Percentiles rank a stretch among this genome's conserved stretches.
These are phyloP conservation scores for Apolygus lucorum DNA, from an alignment of 1,140 invertebrate genomes.

Conservation along the genomic window DNA sequence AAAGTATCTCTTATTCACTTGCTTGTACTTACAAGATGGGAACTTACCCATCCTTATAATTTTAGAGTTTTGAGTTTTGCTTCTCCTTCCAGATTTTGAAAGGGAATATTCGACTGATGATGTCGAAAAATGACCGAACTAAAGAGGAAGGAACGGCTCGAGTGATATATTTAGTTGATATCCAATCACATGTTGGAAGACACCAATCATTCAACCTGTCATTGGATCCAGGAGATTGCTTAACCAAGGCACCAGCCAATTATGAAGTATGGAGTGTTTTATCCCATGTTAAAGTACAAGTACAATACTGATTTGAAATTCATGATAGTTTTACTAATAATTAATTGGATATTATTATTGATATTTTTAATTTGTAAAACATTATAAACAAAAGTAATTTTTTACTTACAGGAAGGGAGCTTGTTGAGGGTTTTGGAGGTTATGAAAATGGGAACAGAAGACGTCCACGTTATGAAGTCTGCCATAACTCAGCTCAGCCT, in stretches of 20 bases:
- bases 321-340: too few species aligned
- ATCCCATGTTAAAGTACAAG: too few species aligned
- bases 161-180: constrained; percentile 43
- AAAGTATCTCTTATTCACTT: too few species aligned
- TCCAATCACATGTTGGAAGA: constrained; percentile 39
- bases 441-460: constrained; percentile 40
- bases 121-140: constrained; percentile 38
- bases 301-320: too few species aligned
- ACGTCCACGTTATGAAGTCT: constrained; percentile 48
- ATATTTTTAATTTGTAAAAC: too few species aligned
- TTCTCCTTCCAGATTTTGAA: constrained; percentile 39
- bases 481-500: constrained; percentile 50
- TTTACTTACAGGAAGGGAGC: constrained; percentile 37
- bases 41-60: too few species aligned
- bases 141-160: constrained; percentile 45
- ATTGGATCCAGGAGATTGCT: constrained; percentile 34
- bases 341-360: too few species aligned
- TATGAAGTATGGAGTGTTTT: constrained; percentile 27
- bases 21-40: too few species aligned
- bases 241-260: constrained; percentile 13
- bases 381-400: not conserved
- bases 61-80: constrained; percentile 1
- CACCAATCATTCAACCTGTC: constrained; percentile 43
- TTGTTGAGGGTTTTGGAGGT: constrained; percentile 42
- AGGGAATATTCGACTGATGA: constrained; percentile 45